Base-by-base conservation (phyloP, 2,113 vertebrate genomes). In the Macheiramphus alcinus region DNA sequence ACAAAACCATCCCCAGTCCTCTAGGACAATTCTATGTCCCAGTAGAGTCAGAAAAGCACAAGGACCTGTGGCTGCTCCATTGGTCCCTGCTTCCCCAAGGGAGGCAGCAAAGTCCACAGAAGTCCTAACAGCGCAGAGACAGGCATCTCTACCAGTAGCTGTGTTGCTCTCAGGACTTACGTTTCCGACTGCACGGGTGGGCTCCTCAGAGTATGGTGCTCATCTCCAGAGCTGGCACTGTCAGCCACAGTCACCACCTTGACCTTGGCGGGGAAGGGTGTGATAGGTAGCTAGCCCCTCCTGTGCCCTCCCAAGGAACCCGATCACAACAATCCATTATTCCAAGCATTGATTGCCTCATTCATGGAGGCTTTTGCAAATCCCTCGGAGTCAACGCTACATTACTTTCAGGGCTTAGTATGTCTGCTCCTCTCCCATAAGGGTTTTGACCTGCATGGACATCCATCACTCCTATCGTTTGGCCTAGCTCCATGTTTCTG, bases 361-460 rank as follows among this genome's bases (percentile, higher is more conserved):
- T 66, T 96, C 79, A 81, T 65, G 16, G 4, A 91, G 68, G 68
- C 38, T 82, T 94, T 34, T 70, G 45, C 40, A 82, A 95, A 89
- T 94, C 78, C 84, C 61, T 84, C 34, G 52, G 58, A 88, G 65
- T 48, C 67, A 87, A 73, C 62, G 75, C 42, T 59, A n/a, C 40
- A 71, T 95, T 78, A 74, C 56, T 74, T 87, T 38, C 36, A 86
- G 76, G 71, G 31, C 29, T 87, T 75, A 45, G 62, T 52, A 81
- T 7, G 59, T 36, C 56, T 62, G 63, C 72, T 91, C 52, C 48
- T 80, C 36, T 93, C 66, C 71, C 48, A 8, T 16, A 18, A 42
- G 50, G 75, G 52, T 56, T 85, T 40, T 85, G 81, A 83, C 91
- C 94, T 82, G 71, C 71, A 20, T 0, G 3, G 42, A 59, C 50